phyloP scores from a whole-genome alignment of 2,797 vertebrate genomes.

The Rhynchonycteris naso region DNA sequence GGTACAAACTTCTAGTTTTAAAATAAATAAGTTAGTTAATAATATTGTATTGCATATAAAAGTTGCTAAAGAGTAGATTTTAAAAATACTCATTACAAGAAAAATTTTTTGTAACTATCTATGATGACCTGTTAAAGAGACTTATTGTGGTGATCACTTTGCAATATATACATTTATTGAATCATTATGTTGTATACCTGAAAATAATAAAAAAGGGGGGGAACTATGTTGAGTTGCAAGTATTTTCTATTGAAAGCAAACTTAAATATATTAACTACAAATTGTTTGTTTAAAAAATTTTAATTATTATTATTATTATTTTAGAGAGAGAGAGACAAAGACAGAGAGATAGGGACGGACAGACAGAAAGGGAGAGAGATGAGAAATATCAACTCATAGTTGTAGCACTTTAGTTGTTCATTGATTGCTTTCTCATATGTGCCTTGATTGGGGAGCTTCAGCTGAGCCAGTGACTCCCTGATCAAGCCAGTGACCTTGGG shows the following conservation, averaged over 20 bases:
- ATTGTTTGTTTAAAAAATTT: not conserved
- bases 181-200: not conserved
- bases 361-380: no score
- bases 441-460: no score
- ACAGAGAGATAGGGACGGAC: no score
- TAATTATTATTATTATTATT: no score
- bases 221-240: not conserved
- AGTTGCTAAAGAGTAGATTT: not conserved
- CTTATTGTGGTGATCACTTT: not conserved
- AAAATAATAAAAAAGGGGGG: not conserved
- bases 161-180: not conserved
- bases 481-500: no score
- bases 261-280: slow-evolving; percentile 26
- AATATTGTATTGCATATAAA: not conserved
- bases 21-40: not conserved
- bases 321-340: no score
- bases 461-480: no score
- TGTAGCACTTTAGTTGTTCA: no score
- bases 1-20: not conserved
- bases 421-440: no score
- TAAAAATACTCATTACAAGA: not conserved
- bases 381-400: no score
- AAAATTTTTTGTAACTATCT: not conserved
- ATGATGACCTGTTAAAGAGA: not conserved
- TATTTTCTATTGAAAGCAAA: slow-evolving; percentile 16